Conservation (phyloP, 1,140 invertebrate genomes). For the Cotesia glomerata region DNA sequence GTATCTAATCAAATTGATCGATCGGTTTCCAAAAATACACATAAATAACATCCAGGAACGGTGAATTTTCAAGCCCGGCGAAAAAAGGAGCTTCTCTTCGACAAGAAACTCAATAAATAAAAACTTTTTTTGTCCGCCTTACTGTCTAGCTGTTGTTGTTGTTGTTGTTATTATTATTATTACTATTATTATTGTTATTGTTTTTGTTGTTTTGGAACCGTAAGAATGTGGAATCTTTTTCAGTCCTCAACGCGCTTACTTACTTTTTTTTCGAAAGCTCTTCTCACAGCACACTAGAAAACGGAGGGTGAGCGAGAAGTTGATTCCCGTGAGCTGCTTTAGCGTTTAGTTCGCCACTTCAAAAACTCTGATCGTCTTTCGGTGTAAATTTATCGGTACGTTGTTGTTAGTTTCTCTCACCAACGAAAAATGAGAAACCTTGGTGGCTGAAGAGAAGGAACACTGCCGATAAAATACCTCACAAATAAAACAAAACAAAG, state of each 20-base stretch:
- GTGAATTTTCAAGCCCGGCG: too few species aligned
- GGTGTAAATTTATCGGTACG: conserved; percentile 3
- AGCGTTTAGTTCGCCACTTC: conserved; percentile 7
- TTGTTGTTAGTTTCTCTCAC: background rate
- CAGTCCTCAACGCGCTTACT: background rate
- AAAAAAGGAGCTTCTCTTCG: too few species aligned
- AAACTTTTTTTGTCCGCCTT: too few species aligned
- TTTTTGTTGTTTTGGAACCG: background rate
- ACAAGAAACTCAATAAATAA: too few species aligned
- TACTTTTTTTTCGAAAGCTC: background rate
- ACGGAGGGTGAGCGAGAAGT: background rate
- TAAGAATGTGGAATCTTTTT: background rate
- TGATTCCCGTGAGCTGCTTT: background rate
- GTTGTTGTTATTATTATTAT: background rate
- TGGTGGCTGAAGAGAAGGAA: background rate
- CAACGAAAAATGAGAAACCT: background rate
- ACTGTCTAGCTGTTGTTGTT: too few species aligned
- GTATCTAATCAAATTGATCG: too few species aligned
- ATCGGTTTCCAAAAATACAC: too few species aligned
- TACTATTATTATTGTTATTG: background rate
- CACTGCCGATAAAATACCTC: too few species aligned
- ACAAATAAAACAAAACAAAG: too few species aligned
- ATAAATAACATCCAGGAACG: too few species aligned
- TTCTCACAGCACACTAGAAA: background rate
- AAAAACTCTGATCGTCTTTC: background rate